Evolutionary conservation across 2,888 invertebrate species (phyloP).

Genomic region (Augiades crinisus): DNA sequence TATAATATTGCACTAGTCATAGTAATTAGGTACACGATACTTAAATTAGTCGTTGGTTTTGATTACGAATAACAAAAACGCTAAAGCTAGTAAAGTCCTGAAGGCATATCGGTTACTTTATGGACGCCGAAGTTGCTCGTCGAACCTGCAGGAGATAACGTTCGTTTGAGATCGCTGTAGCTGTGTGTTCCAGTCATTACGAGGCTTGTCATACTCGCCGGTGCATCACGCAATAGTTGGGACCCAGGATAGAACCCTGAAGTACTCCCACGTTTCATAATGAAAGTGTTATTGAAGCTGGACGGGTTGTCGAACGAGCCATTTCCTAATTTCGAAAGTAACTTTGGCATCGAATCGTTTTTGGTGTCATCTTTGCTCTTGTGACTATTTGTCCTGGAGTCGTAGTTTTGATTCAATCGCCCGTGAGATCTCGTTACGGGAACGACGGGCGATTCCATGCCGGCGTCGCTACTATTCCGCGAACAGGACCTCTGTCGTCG

Average conservation of each 20-base stretch:
- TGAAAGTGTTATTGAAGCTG: slow-evolving; percentile 75
- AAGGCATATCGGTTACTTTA: slow-evolving; percentile 87
- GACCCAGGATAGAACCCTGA: slow-evolving; percentile 85
- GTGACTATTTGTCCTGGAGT: slow-evolving; percentile 49
- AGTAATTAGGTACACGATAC: slow-evolving; percentile 63
- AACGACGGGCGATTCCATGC: slow-evolving; percentile 61
- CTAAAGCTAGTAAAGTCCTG: slow-evolving; percentile 83
- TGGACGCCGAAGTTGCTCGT: slow-evolving; percentile 70
- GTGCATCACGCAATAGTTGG: slow-evolving; percentile 69
- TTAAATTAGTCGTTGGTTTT: slow-evolving; percentile 78
- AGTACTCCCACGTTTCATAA: slow-evolving; percentile 83
- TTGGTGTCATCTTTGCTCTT: slow-evolving; percentile 58
- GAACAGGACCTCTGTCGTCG: slow-evolving; percentile 66
- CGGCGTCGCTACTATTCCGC: slow-evolving; percentile 63
- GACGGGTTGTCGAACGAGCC: slow-evolving; percentile 56
- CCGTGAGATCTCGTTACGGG: slow-evolving; percentile 59
- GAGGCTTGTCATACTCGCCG: slow-evolving; percentile 73
- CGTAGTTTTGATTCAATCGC: slow-evolving; percentile 47
- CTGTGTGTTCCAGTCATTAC: slow-evolving; percentile 68
- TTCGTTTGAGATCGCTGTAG: slow-evolving; percentile 70
- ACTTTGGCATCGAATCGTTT: slow-evolving; percentile 28
- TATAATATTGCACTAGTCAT: slow-evolving; percentile 75
- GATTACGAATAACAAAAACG: slow-evolving; percentile 43
- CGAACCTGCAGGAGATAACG: slow-evolving; percentile 62
- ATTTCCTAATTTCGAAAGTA: slow-evolving; percentile 43